A percentile compares a stretch with the other conserved stretches of the same genome.
Evolutionary conservation across 2,888 invertebrate species (phyloP).

Genomic region (Noctua fimbriata): DNA sequence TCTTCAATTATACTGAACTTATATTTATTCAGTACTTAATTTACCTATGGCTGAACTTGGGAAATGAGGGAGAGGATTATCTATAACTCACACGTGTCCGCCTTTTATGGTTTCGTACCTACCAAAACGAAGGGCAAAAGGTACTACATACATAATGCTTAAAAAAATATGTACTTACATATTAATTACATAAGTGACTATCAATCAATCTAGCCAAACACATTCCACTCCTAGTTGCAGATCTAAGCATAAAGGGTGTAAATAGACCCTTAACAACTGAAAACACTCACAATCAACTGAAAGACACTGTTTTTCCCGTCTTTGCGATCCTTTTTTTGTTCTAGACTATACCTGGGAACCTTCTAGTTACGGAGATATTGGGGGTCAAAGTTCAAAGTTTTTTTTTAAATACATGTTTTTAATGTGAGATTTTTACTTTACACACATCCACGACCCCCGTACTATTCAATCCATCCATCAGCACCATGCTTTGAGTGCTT

Average conservation of each 20-base stretch:
- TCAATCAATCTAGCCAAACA: not conserved
- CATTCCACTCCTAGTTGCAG: not conserved
- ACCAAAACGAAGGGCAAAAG: constrained; percentile 13
- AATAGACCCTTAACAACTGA: no score
- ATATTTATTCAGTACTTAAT: constrained; percentile 34
- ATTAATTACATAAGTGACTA: not conserved
- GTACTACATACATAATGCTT: not conserved
- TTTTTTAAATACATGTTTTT: no score
- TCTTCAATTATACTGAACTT: constrained; percentile 27
- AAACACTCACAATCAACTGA: no score
- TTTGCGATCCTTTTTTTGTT: no score
- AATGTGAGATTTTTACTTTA: no score
- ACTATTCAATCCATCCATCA: no score
- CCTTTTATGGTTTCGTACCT: constrained; percentile 43
- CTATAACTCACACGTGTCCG: constrained; percentile 5
- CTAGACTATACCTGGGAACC: no score
- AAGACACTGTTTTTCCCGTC: no score
- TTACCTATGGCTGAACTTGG: constrained; percentile 39
- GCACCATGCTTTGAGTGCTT: no score
- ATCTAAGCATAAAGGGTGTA: not conserved
- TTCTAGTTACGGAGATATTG: no score
- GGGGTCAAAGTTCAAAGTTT: no score
- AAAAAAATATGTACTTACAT: not conserved
- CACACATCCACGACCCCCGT: no score
- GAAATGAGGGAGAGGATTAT: constrained; percentile 33